phyloP scores from a whole-genome alignment of 1,140 invertebrate species.

The Helicoverpa zea region DNA sequence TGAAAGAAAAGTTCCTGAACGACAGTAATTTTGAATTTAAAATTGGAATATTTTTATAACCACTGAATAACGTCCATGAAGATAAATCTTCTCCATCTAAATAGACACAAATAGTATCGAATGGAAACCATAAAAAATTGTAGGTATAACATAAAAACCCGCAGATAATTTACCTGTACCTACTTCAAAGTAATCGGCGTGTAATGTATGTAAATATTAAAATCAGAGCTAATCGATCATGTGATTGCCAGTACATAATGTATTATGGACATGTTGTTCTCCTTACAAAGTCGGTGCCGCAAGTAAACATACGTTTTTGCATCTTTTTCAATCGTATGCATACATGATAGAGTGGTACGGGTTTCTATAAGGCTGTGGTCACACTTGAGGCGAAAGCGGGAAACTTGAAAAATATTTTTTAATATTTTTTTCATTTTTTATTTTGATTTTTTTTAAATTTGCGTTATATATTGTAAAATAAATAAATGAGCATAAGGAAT shows the following conservation, averaged over 20 bases:
- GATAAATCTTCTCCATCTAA: neutral
- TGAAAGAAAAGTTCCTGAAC: too few relatives aligned
- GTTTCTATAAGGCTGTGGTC: neutral
- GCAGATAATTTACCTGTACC: slow-evolving; percentile 1
- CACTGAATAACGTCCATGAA: too few relatives aligned
- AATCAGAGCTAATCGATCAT: slow-evolving; percentile 33
- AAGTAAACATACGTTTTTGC: slow-evolving; percentile 36
- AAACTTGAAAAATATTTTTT: too few relatives aligned
- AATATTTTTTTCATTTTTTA: too few relatives aligned
- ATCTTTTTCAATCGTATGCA: slow-evolving; percentile 34
- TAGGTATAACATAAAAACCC: slow-evolving; percentile 10
- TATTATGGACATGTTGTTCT: slow-evolving; percentile 30
- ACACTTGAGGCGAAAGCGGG: neutral
- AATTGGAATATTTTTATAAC: too few relatives aligned
- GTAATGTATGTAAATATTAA: slow-evolving; percentile 38
- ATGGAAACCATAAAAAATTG: too few relatives aligned
- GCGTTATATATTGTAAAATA: too few relatives aligned
- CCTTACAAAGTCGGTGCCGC: slow-evolving; percentile 27
- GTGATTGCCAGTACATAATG: neutral
- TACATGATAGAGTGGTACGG: slow-evolving; percentile 26
- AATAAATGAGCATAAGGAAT: too few relatives aligned
- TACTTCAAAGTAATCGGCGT: neutral
- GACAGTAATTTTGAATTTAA: too few relatives aligned
- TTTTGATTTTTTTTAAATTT: too few relatives aligned
- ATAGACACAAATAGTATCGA: neutral